These are phyloP conservation scores for Leucoraja erinaceus DNA, from an alignment of 2,113 vertebrate genomes.

Conservation along the genomic window DNA sequence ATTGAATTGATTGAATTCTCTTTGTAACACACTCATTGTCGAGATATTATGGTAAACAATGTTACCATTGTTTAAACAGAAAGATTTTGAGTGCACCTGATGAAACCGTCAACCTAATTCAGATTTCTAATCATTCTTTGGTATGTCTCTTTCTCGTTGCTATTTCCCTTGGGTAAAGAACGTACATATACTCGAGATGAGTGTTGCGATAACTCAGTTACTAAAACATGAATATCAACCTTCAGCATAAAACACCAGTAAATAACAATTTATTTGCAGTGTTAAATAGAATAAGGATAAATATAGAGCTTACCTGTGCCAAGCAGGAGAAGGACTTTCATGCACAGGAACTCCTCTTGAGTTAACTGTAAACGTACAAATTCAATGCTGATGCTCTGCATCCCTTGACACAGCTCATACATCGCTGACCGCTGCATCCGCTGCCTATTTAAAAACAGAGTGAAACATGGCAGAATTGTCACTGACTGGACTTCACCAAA, in stretches of 20 bases:
- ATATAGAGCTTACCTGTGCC: conserved; percentile 73
- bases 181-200: neutral
- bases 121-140: neutral
- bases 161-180: neutral
- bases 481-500: neutral
- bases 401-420: conserved; percentile 94
- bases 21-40: neutral
- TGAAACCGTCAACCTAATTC: neutral
- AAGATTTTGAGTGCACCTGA: neutral
- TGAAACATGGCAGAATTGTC: neutral
- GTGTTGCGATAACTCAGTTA: neutral
- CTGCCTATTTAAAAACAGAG: conserved; percentile 61
- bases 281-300: neutral
- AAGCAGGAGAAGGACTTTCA: conserved; percentile 93
- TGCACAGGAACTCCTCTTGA: conserved; percentile 91
- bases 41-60: neutral
- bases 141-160: neutral
- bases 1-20: too few species aligned
- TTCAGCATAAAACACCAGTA: neutral
- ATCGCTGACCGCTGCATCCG: conserved; percentile 97
- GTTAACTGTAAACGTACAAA: conserved; percentile 92
- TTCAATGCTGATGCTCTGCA: conserved; percentile 96
- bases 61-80: neutral
- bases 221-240: neutral
- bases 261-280: neutral